phyloP scores from a whole-genome alignment of 2,888 invertebrate genomes.

The Aethes cnicana region DNA sequence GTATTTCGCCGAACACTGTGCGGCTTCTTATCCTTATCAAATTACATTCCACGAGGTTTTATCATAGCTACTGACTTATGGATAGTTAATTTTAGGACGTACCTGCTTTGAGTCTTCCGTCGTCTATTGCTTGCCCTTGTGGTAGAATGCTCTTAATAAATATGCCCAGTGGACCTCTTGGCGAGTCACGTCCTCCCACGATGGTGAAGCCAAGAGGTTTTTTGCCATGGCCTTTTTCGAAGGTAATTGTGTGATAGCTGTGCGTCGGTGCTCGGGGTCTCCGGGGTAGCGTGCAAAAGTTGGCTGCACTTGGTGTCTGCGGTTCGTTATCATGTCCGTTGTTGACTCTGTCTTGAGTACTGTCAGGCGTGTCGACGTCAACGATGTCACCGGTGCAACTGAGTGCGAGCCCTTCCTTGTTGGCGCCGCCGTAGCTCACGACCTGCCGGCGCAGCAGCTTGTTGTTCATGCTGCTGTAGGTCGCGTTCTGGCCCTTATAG shows the following conservation, averaged over 20 bases:
- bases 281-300: constrained; percentile 88
- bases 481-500: constrained; percentile 83
- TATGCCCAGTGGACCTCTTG: constrained; percentile 92
- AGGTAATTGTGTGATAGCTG: constrained; percentile 87
- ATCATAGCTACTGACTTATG: constrained; percentile 19
- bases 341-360: constrained; percentile 54
- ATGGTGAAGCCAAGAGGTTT: constrained; percentile 95
- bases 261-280: constrained; percentile 86
- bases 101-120: constrained; percentile 92
- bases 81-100: constrained; percentile 39
- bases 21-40: constrained; percentile 58
- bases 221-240: constrained; percentile 91
- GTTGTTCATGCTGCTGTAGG: constrained; percentile 84
- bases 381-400: constrained; percentile 69
- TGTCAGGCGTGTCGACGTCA: constrained; percentile 69
- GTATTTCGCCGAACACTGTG: constrained; percentile 50
- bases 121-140: constrained; percentile 91
- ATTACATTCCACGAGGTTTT: constrained; percentile 49
- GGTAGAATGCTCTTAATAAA: constrained; percentile 93
- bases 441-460: constrained; percentile 81
- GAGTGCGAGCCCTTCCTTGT: constrained; percentile 68
- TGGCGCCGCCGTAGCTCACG: constrained; percentile 79
- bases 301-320: constrained; percentile 77
- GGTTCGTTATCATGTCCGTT: constrained; percentile 64
- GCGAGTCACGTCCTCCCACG: constrained; percentile 93